phyloP scores from a whole-genome alignment of 2,888 invertebrate species.

The Actias luna region DNA sequence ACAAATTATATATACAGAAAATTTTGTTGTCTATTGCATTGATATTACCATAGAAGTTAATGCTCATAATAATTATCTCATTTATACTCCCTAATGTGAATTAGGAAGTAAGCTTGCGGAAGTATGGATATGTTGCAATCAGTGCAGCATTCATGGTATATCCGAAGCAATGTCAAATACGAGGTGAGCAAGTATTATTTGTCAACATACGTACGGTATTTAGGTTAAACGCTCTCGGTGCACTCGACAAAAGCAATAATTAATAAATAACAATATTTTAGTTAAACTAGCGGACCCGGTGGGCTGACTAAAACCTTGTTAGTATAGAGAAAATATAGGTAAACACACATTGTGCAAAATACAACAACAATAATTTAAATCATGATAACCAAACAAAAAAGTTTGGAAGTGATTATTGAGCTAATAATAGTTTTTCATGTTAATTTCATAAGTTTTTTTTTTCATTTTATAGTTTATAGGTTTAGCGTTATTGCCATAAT shows the following conservation, averaged over 20 bases:
- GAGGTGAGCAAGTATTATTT: background rate
- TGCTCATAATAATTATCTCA: background rate
- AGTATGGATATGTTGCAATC: constrained; percentile 4
- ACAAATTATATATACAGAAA: background rate
- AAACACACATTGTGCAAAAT: no score
- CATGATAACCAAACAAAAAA: no score
- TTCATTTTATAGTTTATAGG: no score
- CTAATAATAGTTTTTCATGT: no score
- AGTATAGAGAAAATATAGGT: no score
- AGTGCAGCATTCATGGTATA: background rate
- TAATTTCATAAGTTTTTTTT: no score
- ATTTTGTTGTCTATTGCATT: background rate
- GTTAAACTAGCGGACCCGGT: no score
- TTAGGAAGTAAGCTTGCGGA: constrained; percentile 3
- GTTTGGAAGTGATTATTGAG: no score
- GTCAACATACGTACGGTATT: constrained; percentile 1
- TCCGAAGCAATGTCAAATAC: background rate
- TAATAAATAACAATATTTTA: no score
- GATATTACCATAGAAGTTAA: background rate
- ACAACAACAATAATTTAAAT: no score
- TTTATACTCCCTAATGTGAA: background rate
- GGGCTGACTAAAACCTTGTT: no score
- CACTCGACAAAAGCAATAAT: background rate
- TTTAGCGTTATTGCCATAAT: no score
- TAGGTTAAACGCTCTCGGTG: background rate